Evolutionary conservation across 2,113 vertebrate genomes (phyloP).

Genomic region (Pongo pygmaeus): DNA sequence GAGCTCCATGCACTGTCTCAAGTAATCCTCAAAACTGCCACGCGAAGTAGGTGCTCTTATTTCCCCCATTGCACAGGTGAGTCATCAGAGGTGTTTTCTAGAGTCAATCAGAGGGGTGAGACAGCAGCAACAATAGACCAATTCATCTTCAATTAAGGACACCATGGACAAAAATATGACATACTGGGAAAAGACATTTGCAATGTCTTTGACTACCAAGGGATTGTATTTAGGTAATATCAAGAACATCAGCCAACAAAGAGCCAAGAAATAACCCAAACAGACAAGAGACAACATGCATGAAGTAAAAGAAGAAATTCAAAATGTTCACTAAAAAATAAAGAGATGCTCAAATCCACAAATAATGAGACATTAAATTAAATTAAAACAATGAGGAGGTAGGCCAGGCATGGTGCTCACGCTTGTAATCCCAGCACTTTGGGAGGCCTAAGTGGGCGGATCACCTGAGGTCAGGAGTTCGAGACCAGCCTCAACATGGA

Average conservation of each 20-base stretch:
- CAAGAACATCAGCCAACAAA: background rate
- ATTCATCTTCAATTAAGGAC: background rate
- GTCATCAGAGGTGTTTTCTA: background rate
- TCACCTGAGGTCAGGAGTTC: too few species aligned
- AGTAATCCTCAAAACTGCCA: background rate
- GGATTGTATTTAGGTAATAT: background rate
- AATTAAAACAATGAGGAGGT: background rate
- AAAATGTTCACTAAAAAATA: background rate
- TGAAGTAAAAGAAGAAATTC: background rate
- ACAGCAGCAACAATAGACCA: background rate
- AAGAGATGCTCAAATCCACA: background rate
- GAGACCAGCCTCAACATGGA: too few species aligned
- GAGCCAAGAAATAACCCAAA: background rate
- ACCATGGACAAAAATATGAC: too few species aligned
- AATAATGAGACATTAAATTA: background rate
- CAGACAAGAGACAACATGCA: background rate
- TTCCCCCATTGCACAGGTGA: background rate
- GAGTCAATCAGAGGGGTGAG: background rate
- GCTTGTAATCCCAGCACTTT: too few species aligned
- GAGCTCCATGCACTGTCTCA: accelerated
- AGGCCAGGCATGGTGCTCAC: too few species aligned
- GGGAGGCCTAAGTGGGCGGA: too few species aligned
- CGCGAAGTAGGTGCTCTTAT: accelerated
- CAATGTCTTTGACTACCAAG: background rate
- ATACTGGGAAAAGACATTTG: background rate